These are phyloP conservation scores for Coelopa frigida DNA, from an alignment of 1,140 invertebrate genomes.

Conservation along the genomic window DNA sequence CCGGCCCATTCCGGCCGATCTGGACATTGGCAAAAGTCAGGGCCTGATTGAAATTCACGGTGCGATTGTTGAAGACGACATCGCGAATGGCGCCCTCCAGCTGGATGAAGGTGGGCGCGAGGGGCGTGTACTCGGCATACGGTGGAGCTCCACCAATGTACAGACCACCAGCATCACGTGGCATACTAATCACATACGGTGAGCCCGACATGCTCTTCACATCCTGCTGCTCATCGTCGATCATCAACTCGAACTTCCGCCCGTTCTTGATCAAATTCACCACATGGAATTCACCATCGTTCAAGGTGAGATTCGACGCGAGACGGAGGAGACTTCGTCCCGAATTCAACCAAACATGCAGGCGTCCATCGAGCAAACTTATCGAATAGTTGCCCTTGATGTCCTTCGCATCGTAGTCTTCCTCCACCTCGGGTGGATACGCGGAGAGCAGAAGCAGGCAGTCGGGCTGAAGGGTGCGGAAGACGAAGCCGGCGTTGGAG, in stretches of 20 bases:
- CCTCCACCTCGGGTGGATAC: slow-evolving; percentile 51
- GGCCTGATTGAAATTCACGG: slow-evolving; percentile 59
- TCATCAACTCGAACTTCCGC: slow-evolving; percentile 54
- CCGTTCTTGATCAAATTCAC: slow-evolving; percentile 51
- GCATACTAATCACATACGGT: slow-evolving; percentile 48
- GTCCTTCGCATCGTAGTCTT: slow-evolving; percentile 44
- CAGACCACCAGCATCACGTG: slow-evolving; percentile 44
- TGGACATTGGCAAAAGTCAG: slow-evolving; percentile 60
- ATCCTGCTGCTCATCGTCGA: slow-evolving; percentile 59
- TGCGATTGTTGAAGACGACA: slow-evolving; percentile 66
- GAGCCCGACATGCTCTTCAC: slow-evolving; percentile 49
- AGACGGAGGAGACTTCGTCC: slow-evolving; percentile 58
- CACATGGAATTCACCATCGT: slow-evolving; percentile 59
- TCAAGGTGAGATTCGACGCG: slow-evolving; percentile 54
- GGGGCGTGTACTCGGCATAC: slow-evolving; percentile 26
- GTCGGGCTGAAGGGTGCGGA: slow-evolving; percentile 62
- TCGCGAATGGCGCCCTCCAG: slow-evolving; percentile 76
- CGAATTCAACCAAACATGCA: slow-evolving; percentile 57
- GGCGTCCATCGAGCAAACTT: slow-evolving; percentile 55
- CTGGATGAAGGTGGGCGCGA: slow-evolving; percentile 46
- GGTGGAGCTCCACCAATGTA: slow-evolving; percentile 45
- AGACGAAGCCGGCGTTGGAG: slow-evolving; percentile 65
- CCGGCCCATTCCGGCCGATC: slow-evolving; percentile 60
- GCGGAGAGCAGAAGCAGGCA: slow-evolving; percentile 69
- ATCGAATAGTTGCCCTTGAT: slow-evolving; percentile 60